phyloP scores from a whole-genome alignment of 2,888 invertebrate species.

The Heliconius charithonia region DNA sequence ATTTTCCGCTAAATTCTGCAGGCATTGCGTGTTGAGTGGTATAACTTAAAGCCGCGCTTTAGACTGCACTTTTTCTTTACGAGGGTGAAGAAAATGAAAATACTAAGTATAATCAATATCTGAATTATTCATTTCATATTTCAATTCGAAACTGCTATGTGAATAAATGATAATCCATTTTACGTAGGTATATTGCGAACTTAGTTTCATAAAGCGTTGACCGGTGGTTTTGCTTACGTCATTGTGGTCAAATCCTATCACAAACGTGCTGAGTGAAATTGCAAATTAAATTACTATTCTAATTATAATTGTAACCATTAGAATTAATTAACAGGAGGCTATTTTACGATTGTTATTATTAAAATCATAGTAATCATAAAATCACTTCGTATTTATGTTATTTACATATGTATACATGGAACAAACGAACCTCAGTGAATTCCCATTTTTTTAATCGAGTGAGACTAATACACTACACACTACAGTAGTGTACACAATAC shows the following conservation, averaged over 20 bases:
- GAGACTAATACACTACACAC: too few species aligned
- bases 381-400: too few species aligned
- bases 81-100: too few species aligned
- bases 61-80: too few species aligned
- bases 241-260: constrained; percentile 54
- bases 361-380: neutral
- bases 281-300: constrained; percentile 29
- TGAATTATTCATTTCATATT: neutral
- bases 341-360: neutral
- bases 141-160: neutral
- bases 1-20: too few species aligned
- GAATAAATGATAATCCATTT: constrained; percentile 17
- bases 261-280: constrained; percentile 51
- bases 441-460: too few species aligned
- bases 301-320: constrained; percentile 4
- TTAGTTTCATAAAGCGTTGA: constrained; percentile 45
- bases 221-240: constrained; percentile 48
- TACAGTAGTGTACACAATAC: too few species aligned
- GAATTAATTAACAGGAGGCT: neutral
- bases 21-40: too few species aligned
- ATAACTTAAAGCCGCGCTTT: too few species aligned
- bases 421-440: too few species aligned
- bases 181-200: constrained; percentile 34
- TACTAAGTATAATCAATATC: too few species aligned
- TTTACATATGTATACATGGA: too few species aligned